These are phyloP conservation scores for Megamerina dolium DNA, from an alignment of 2,888 invertebrate species.

Conservation along the genomic window DNA sequence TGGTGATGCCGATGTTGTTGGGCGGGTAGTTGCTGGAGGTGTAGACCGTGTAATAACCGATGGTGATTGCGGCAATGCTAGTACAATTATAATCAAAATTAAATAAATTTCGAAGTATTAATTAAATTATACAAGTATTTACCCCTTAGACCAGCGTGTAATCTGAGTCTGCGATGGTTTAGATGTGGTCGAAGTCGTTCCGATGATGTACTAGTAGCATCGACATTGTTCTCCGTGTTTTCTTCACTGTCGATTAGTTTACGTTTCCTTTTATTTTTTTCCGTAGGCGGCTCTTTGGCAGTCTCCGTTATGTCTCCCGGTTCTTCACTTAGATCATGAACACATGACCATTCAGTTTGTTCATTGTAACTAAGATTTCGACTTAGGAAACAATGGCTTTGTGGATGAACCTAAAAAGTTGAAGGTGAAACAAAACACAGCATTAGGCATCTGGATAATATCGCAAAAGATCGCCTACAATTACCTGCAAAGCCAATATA, in stretches of 20 bases:
- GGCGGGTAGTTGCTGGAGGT: no score
- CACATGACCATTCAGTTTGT: constrained; percentile 87
- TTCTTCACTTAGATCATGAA: constrained; percentile 82
- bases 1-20: constrained; percentile 15
- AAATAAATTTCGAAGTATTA: neutral
- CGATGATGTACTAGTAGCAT: constrained; percentile 15
- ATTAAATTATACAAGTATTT: neutral
- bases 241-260: constrained; percentile 27
- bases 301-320: constrained; percentile 46
- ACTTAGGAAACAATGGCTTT: constrained; percentile 76
- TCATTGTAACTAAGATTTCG: constrained; percentile 83
- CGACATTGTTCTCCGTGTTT: constrained; percentile 17
- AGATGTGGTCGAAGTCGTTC: constrained; percentile 20
- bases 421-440: neutral
- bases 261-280: constrained; percentile 22
- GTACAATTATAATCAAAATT: no score
- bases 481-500: constrained; percentile 75
- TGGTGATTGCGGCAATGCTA: constrained; percentile 13
- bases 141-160: neutral
- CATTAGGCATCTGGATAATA: neutral
- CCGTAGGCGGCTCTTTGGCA: constrained; percentile 31
- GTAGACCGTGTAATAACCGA: no score
- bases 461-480: no score
- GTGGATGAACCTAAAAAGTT: constrained; percentile 42
- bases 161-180: constrained; percentile 19